Evolutionary conservation across 30 jellyfish, hydroid and myxozoan species (phyloP).

Genomic region (Phacellophora camtschatica): DNA sequence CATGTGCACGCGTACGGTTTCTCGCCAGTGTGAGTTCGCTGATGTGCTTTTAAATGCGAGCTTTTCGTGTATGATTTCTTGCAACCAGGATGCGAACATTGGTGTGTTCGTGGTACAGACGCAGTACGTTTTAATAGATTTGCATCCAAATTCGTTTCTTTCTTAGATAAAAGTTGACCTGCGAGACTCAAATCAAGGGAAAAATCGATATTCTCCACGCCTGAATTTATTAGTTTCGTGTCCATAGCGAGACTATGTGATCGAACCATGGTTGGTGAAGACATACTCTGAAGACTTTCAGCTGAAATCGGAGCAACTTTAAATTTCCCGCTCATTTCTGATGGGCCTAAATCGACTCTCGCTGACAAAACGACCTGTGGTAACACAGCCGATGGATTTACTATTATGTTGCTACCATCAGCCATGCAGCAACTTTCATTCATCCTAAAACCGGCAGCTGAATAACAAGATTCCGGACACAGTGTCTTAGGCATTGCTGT

Average conservation of each 20-base stretch:
- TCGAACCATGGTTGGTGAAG: constrained; percentile 30
- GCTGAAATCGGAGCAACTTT: constrained; percentile 34
- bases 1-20: constrained; percentile 98
- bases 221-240: constrained; percentile 15
- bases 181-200: constrained; percentile 23
- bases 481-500: constrained; percentile 57
- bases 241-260: constrained; percentile 18
- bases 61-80: constrained; percentile 95
- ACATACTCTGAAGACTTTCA: constrained; percentile 10
- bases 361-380: constrained; percentile 59
- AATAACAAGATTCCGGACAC: constrained; percentile 49
- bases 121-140: constrained; percentile 35
- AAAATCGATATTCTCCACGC: constrained; percentile 29
- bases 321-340: constrained; percentile 65
- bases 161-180: constrained; percentile 13
- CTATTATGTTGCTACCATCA: constrained; percentile 54
- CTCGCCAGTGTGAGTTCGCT: constrained; percentile 97
- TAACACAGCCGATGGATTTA: constrained; percentile 47
- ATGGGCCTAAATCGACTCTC: constrained; percentile 42
- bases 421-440: constrained; percentile 39
- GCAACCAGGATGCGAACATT: constrained; percentile 94
- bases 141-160: constrained; percentile 19
- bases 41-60: constrained; percentile 96
- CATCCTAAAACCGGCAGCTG: constrained; percentile 25
- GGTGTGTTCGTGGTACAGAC: constrained; percentile 93